A percentile compares a stretch with the other conserved stretches of the same genome.
Conservation (phyloP, 2,888 invertebrate genomes). For the Prosopocoilus inquinatus region DNA sequence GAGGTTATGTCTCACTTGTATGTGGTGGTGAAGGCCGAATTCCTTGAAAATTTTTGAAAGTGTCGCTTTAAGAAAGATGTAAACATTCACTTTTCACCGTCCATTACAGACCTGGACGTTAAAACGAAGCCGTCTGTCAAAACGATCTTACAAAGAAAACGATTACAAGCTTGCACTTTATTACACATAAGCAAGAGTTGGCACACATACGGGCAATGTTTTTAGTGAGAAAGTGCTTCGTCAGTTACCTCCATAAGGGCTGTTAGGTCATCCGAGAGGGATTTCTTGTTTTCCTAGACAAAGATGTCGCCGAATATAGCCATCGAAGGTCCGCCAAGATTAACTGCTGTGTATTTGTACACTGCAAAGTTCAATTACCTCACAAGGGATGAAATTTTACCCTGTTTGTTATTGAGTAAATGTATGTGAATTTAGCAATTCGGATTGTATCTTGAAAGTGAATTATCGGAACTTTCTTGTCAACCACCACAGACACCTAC, state of each 20-base stretch:
- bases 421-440: conserved; percentile 76
- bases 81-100: conserved; percentile 4
- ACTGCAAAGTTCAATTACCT: conserved; percentile 95
- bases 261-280: conserved; percentile 74
- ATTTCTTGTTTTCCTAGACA: conserved; percentile 83
- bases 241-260: conserved; percentile 79
- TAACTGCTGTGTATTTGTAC: conserved; percentile 85
- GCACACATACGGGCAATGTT: conserved; percentile 71
- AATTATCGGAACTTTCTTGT: conserved; percentile 68
- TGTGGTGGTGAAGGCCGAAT: neutral
- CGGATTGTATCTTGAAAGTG: conserved; percentile 60
- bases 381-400: conserved; percentile 90
- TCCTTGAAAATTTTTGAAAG: neutral
- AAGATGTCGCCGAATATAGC: conserved; percentile 86
- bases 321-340: conserved; percentile 74
- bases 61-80: neutral
- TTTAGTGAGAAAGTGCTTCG: conserved; percentile 76
- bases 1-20: no score
- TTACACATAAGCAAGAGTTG: conserved; percentile 77
- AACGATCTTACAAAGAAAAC: conserved; percentile 54
- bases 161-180: conserved; percentile 77
- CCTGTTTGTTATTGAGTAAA: conserved; percentile 95
- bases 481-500: no score
- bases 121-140: conserved; percentile 12
- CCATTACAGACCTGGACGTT: conserved; percentile 7